Conservation (phyloP, 2,888 invertebrate species). For the Isoperla grammatica region DNA sequence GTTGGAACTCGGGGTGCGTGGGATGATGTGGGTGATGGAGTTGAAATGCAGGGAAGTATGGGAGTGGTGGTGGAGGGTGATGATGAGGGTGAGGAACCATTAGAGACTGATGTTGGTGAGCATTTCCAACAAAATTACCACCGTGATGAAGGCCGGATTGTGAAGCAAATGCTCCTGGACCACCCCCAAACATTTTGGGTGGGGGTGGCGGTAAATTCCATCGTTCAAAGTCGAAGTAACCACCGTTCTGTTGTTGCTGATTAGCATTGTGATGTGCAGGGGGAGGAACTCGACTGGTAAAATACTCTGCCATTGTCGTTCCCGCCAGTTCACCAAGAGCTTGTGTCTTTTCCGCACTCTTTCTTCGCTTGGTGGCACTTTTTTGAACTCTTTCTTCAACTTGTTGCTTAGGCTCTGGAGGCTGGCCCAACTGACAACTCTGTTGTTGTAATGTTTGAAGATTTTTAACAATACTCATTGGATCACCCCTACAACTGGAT, state of each 20-base stretch:
- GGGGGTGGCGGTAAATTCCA: constrained; percentile 72
- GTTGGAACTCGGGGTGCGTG: constrained; percentile 55
- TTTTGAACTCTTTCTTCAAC: constrained; percentile 27
- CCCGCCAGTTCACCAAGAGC: constrained; percentile 52
- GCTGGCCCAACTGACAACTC: constrained; percentile 50
- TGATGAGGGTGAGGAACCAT: constrained; percentile 62
- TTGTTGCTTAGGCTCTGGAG: constrained; percentile 23
- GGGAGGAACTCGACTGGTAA: constrained; percentile 60
- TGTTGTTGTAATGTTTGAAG: constrained; percentile 53
- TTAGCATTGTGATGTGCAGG: constrained; percentile 63
- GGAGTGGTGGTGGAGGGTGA: constrained; percentile 55
- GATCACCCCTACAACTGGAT: constrained; percentile 67
- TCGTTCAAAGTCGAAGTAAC: constrained; percentile 73
- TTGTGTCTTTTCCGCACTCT: constrained; percentile 54
- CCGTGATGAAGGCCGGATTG: constrained; percentile 52
- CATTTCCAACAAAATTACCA: constrained; percentile 45
- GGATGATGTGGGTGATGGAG: constrained; percentile 54
- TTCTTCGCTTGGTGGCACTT: constrained; percentile 45
- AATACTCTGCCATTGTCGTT: constrained; percentile 49
- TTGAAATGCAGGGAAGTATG: constrained; percentile 73
- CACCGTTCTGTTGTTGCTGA: constrained; percentile 55
- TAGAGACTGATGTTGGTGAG: constrained; percentile 59
- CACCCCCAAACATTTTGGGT: constrained; percentile 61
- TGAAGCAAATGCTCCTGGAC: constrained; percentile 52
- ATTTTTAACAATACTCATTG: constrained; percentile 71